Percentiles rank a stretch among this genome's conserved stretches.
These are phyloP conservation scores for Acipenser ruthenus DNA, from an alignment of 2,797 vertebrate genomes.

Conservation along the genomic window DNA sequence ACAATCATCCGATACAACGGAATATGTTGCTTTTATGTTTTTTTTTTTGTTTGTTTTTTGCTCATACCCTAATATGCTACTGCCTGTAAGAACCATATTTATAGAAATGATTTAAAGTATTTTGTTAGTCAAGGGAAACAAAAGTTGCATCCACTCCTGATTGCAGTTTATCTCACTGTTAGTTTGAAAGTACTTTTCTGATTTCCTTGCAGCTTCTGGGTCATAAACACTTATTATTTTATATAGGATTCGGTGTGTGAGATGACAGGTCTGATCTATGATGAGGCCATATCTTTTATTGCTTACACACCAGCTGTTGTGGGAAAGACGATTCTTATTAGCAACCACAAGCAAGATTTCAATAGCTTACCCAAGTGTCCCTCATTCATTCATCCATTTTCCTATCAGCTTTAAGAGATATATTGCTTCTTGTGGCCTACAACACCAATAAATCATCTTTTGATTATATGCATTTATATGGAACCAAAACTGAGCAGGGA, in stretches of 20 bases:
- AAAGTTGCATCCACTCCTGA: no score
- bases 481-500: conserved; percentile 41
- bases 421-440: conserved; percentile 51
- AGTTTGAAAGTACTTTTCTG: no score
- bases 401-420: conserved; percentile 50
- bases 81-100: no score
- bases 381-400: conserved; percentile 41
- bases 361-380: conserved; percentile 35
- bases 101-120: no score
- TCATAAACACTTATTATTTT: conserved; percentile 39
- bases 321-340: conserved; percentile 29
- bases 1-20: no score
- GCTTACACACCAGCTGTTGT: conserved; percentile 37
- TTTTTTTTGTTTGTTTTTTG: no score
- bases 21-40: no score
- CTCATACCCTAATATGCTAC: no score
- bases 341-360: conserved; percentile 38
- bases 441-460: conserved; percentile 54
- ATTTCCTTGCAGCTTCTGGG: conserved; percentile 8
- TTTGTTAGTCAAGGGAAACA: no score
- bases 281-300: conserved; percentile 43
- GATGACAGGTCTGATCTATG: conserved; percentile 41
- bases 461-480: conserved; percentile 40
- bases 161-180: no score
- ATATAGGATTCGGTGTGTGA: conserved; percentile 32